Base-by-base conservation (phyloP, 2,888 invertebrate species). In the Lampropteryx suffumata region DNA sequence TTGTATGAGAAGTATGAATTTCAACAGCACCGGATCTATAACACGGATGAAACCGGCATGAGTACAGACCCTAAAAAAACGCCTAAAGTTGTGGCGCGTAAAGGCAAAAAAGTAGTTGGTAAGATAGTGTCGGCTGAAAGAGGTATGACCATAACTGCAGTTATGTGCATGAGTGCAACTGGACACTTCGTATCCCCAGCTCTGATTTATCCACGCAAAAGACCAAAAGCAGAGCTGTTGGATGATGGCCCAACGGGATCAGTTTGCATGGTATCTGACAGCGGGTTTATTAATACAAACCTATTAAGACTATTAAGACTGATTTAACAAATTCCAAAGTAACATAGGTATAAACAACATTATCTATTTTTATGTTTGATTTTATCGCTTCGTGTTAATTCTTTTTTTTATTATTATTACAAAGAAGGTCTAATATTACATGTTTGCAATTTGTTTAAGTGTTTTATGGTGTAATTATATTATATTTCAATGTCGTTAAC, bases 171-270 rank as follows among this genome's bases (percentile, higher is more conserved):
- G 56, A 66, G 56, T 60, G 71, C 67, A 29, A 34, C 53, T 24
- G 73, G 72, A 4, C 32, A 44, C 28, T 73, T 57, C 43, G 58
- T 74, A n/a, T 67, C 73, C 13, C 72, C 73, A 17, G 52, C 62
- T 6, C 45, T 76, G 21, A 69, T 72, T 34, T 70, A 61, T 49
- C 62, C 59, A 8, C 44, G 68, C 33, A 62, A 62, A 36, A 40
- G 30, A 13, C 34, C 34, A 49, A 56, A 61, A 17, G 54, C 48
- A 7, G 46, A 64, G 27, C 47, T 71, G 28, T 33, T 67, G 14
- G 55, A 68, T 39, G 62, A 62, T 30, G 67, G 64, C 39, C 71
- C 69, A 28, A 44, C 57, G 29, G 64, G 63, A 37, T 21, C 30
- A 7, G 9, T 41, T 21, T 17, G 41, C 1, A 30, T 67, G 57